Percentiles rank a stretch among this genome's conserved stretches.
Evolutionary conservation across 2,797 vertebrate genomes (phyloP).

Genomic region (Melanotaenia nigrans): DNA sequence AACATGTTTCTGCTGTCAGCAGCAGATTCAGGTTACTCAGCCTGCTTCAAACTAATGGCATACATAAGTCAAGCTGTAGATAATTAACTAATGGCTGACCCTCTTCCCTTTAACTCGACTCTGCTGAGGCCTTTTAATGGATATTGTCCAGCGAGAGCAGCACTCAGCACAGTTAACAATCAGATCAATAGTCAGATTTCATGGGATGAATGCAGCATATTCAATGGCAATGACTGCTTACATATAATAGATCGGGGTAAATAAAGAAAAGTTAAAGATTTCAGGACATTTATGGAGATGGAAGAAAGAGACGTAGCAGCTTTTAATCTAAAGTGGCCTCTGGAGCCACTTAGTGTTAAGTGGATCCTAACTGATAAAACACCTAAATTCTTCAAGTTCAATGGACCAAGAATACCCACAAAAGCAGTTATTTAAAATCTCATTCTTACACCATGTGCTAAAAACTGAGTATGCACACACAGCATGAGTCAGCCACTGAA

Average conservation of each 20-base stretch:
- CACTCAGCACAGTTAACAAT: conserved; percentile 37
- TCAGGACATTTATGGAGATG: conserved; percentile 1
- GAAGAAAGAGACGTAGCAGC: neutral
- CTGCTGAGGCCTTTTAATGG: conserved; percentile 31
- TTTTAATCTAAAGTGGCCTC: conserved; percentile 1
- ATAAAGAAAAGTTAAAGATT: neutral
- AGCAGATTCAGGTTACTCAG: conserved; percentile 11
- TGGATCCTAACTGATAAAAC: conserved; percentile 2
- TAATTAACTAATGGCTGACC: conserved; percentile 62
- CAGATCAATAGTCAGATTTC: conserved; percentile 38
- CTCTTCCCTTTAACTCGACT: neutral
- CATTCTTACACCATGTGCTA: neutral
- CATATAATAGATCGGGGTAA: neutral
- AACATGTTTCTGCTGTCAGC: conserved; percentile 19
- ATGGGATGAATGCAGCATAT: neutral
- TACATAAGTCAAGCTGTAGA: conserved; percentile 37
- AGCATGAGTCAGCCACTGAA: neutral
- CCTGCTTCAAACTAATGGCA: conserved; percentile 11
- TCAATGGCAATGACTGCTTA: conserved; percentile 2
- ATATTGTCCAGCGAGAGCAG: conserved; percentile 20
- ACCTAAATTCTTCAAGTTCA: conserved; percentile 1
- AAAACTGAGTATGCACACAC: neutral
- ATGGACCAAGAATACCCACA: neutral
- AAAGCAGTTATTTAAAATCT: neutral
- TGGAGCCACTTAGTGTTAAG: neutral